Evolutionary conservation across 2,113 vertebrate genomes (phyloP).

Genomic region (Calyptommatus sinebrachiatus): DNA sequence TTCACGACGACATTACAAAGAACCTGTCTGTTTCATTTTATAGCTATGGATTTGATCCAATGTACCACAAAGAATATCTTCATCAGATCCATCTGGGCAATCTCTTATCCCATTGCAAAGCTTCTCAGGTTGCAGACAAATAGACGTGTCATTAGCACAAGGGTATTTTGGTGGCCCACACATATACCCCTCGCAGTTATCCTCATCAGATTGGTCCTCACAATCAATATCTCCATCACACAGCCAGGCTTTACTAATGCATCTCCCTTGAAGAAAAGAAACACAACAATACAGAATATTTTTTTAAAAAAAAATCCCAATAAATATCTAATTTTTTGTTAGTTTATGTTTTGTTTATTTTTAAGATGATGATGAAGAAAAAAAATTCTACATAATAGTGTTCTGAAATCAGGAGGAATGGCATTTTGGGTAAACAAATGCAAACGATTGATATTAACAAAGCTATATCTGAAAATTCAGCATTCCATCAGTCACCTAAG

Average conservation of each 20-base stretch:
- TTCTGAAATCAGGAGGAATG: too few species aligned
- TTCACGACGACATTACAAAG: background rate
- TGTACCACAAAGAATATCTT: slow-evolving; percentile 93
- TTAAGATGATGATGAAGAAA: background rate
- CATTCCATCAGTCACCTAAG: too few species aligned
- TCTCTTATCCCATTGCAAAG: slow-evolving; percentile 93
- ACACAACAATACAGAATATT: slow-evolving; percentile 42
- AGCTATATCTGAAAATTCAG: too few species aligned
- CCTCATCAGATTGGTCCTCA: slow-evolving; percentile 96
- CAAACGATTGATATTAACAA: too few species aligned
- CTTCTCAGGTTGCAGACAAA: slow-evolving; percentile 91
- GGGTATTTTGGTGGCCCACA: slow-evolving; percentile 96
- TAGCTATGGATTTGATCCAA: slow-evolving; percentile 37
- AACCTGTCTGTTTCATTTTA: background rate
- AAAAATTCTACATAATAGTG: background rate
- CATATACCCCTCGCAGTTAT: slow-evolving; percentile 85
- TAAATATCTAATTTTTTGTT: slow-evolving; percentile 40
- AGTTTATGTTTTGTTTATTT: background rate
- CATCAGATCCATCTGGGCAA: slow-evolving; percentile 93
- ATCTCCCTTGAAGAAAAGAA: slow-evolving; percentile 86
- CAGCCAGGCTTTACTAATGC: slow-evolving; percentile 97
- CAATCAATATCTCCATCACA: slow-evolving; percentile 98
- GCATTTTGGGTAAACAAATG: too few species aligned
- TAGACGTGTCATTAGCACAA: slow-evolving; percentile 90
- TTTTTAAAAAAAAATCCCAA: slow-evolving; percentile 45